Percentiles rank a stretch among this genome's conserved stretches.
phyloP scores from a whole-genome alignment of 2,888 invertebrate genomes.

The Helicoverpa assulta region DNA sequence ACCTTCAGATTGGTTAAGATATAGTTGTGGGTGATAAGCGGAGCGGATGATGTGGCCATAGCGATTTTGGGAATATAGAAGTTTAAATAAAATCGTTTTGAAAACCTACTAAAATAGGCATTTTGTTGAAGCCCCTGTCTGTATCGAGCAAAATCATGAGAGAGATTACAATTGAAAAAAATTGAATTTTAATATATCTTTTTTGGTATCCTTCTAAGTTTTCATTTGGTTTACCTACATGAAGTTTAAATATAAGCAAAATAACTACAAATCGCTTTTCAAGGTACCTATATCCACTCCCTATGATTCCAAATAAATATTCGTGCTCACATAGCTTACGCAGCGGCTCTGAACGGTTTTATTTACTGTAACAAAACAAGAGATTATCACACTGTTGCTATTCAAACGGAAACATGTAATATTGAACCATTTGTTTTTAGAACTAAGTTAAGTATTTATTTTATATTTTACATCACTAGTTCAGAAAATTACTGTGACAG shows the following conservation, averaged over 20 bases:
- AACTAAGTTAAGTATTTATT: not conserved
- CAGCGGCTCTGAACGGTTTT: conserved; percentile 13
- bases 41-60: not conserved
- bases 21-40: conserved; percentile 28
- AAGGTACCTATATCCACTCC: not conserved
- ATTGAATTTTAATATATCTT: too few species aligned
- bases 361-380: conserved; percentile 33
- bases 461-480: too few species aligned
- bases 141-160: too few species aligned
- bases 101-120: too few species aligned
- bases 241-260: not conserved
- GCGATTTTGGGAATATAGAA: not conserved
- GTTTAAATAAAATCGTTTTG: too few species aligned
- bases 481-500: too few species aligned
- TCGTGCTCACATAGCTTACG: conserved; percentile 9
- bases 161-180: too few species aligned
- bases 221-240: too few species aligned
- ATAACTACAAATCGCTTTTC: not conserved
- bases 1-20: conserved; percentile 59
- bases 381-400: conserved; percentile 13
- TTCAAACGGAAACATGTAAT: conserved; percentile 19
- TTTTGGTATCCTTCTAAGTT: too few species aligned
- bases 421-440: not conserved
- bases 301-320: conserved; percentile 22
- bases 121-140: too few species aligned